phyloP scores from a whole-genome alignment of 2,797 vertebrate genomes.

The Silurus aristotelis region DNA sequence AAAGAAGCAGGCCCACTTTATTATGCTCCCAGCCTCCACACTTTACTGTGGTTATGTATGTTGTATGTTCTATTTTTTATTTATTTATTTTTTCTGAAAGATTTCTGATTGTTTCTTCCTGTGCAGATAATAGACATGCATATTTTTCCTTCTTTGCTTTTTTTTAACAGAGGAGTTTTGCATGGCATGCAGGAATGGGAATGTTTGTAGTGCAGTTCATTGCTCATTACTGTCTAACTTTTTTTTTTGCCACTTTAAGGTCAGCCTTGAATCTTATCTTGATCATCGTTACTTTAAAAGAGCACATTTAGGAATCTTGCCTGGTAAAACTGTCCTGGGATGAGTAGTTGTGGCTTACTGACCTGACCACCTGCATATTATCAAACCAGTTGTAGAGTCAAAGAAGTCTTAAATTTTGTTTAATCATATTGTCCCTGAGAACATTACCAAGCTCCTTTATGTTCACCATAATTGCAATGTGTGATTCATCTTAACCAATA shows the following conservation, averaged over 20 bases:
- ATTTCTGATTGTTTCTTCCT: not conserved
- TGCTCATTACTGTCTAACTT: not conserved
- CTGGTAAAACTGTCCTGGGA: not conserved
- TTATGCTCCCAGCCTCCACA: not conserved
- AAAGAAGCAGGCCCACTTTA: not conserved
- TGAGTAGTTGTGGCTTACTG: not conserved
- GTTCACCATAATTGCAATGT: not conserved
- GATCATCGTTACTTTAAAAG: not conserved
- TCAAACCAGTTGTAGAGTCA: not conserved
- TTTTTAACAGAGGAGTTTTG: not conserved
- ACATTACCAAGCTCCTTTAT: not conserved
- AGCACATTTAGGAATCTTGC: not conserved
- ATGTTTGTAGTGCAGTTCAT: not conserved
- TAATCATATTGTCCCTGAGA: not conserved
- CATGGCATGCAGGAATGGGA: not conserved
- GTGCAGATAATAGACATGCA: not conserved
- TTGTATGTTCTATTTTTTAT: conserved; percentile 2
- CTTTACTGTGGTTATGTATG: not conserved
- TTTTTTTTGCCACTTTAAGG: not conserved
- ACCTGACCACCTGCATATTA: not conserved
- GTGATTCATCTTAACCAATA: no score
- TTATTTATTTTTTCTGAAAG: not conserved
- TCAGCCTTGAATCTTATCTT: not conserved
- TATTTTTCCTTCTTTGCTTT: not conserved
- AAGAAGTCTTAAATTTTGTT: not conserved